Percentiles rank a stretch among this genome's conserved stretches.
These are phyloP conservation scores for Etheostoma cragini DNA, from an alignment of 2,113 vertebrate species.

Conservation along the genomic window DNA sequence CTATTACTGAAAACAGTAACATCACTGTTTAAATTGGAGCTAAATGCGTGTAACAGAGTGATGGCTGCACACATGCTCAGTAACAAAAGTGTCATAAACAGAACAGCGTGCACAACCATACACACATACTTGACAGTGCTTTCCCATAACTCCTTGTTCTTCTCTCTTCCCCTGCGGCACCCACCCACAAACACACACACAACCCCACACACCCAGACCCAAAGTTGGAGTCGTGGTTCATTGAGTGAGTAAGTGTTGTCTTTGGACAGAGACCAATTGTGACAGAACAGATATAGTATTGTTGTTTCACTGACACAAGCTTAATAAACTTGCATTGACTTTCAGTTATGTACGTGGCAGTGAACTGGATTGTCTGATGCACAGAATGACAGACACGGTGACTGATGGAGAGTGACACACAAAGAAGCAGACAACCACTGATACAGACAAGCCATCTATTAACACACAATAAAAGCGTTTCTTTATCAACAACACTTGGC, in stretches of 20 bases:
- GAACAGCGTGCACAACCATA: background rate
- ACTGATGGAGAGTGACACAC: constrained; percentile 26
- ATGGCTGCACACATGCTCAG: background rate
- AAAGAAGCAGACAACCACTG: background rate
- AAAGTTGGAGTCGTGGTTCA: constrained; percentile 48
- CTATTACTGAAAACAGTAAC: background rate
- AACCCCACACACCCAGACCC: constrained; percentile 43
- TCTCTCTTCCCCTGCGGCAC: background rate
- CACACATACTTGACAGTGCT: background rate
- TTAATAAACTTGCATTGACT: constrained; percentile 60
- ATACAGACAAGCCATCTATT: background rate
- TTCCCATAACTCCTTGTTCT: constrained; percentile 9
- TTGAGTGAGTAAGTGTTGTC: constrained; percentile 45
- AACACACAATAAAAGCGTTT: constrained; percentile 9
- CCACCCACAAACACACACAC: constrained; percentile 19
- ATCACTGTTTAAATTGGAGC: background rate
- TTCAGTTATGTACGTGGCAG: constrained; percentile 50
- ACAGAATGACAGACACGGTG: constrained; percentile 28
- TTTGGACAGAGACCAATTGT: constrained; percentile 66
- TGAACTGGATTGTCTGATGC: constrained; percentile 56
- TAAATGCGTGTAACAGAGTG: background rate
- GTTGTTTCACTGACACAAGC: constrained; percentile 56
- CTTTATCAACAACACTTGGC: background rate
- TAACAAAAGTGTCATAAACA: background rate
- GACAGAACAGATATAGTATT: constrained; percentile 57